Conservation (phyloP, 2,113 vertebrate genomes). For the Heloderma charlesbogerti region DNA sequence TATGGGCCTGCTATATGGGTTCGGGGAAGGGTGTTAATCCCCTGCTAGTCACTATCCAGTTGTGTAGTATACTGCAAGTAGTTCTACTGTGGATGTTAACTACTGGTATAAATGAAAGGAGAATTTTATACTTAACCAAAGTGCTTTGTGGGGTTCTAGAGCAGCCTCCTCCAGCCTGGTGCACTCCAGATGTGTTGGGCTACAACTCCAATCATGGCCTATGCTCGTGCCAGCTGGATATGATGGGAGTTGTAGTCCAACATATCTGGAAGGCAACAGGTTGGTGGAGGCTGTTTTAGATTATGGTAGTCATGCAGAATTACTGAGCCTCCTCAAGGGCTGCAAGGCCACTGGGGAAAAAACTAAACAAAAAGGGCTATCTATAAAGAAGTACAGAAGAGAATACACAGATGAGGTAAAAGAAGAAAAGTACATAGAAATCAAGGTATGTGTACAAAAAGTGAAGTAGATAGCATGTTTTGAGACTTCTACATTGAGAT, state of each 20-base stretch:
- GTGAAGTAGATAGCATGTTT: background rate
- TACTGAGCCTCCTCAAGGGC: background rate
- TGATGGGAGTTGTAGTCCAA: background rate
- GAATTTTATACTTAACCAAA: background rate
- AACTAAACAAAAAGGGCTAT: background rate
- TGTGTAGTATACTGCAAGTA: background rate
- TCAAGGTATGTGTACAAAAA: no score
- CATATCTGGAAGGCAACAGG: background rate
- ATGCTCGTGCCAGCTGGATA: no score
- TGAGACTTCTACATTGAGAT: background rate
- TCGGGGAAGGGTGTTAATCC: accelerated
- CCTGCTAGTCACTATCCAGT: background rate
- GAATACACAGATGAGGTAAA: background rate
- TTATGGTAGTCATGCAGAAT: background rate
- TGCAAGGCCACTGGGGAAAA: background rate
- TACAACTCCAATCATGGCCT: no score
- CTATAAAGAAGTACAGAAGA: background rate
- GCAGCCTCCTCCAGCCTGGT: background rate
- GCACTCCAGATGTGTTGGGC: background rate
- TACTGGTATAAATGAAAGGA: background rate
- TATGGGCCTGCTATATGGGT: conserved; percentile 54
- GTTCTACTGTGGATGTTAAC: background rate
- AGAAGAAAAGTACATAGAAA: background rate
- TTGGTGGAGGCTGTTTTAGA: background rate
- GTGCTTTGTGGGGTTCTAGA: background rate